Evolutionary conservation across 2,888 invertebrate species (phyloP), one percentile per base, ranked within the genome.

Genomic region (Drosophila fulvimacula): DNA sequence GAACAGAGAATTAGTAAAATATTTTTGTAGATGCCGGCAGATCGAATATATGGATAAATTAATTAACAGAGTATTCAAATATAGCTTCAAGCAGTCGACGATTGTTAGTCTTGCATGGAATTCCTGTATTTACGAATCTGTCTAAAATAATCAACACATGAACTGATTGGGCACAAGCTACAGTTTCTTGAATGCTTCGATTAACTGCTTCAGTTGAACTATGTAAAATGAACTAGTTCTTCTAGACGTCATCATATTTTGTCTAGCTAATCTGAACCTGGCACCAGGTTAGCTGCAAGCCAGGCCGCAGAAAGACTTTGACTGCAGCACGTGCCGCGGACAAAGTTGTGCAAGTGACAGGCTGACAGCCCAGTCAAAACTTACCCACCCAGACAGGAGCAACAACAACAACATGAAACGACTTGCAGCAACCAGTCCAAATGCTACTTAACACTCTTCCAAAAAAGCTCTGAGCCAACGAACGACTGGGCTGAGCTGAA

Each of bases 311-410:
- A 11, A 5, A 38, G 69, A 21, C 44, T 59, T 49, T 55, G 55
- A 44, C 42, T 52, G 46, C 42, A 44, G 69, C 77, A 69, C 73
- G 77, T 76, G 76, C 76, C 27, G 36, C 34, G 65, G 77, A 76
- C 73, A 76, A 73, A 76, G 77, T 77, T 79, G 77, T 82, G 83
- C 85, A 73, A 87, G 70, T 84, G 83, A 87, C 83, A 87, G 82
- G 56, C 57, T 85, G 82, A 82, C 85, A 82, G 73, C 61, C 62
- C 77, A 86, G 81, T 83, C 83, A 75, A 81, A 83, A 83, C 86
- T 81, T 81, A 86, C 81, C 76, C 80, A 69, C 73, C 86, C 30
- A 46, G 21, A 44, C 36, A 51, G 15, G n/a, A 49, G 57, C 44
- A 59, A 56, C 27, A 46, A 38, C 38, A 51, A 42, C 56, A 32